A percentile compares a stretch with the other conserved stretches of the same genome.
Conservation (phyloP, 2,113 vertebrate species). For the Chinchilla lanigera region DNA sequence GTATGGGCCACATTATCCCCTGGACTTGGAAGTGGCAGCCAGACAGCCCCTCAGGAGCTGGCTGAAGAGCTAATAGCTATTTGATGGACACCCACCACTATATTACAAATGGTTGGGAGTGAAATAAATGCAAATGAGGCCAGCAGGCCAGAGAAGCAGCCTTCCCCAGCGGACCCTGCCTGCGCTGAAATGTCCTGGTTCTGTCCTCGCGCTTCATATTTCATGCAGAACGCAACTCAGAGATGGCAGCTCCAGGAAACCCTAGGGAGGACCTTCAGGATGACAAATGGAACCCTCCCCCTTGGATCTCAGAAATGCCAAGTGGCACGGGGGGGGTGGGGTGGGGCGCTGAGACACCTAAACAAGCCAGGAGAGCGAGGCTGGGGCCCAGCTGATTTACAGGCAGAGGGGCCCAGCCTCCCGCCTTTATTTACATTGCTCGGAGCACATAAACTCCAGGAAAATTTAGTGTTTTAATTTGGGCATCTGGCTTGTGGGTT, state of each 20-base stretch:
- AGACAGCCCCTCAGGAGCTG: not conserved
- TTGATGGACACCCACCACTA: slow-evolving; percentile 68
- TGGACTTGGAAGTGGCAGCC: not conserved
- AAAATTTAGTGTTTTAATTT: slow-evolving; percentile 82
- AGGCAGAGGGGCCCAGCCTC: not conserved
- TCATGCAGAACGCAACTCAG: slow-evolving; percentile 71
- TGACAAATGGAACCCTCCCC: slow-evolving; percentile 75
- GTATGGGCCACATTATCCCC: not conserved
- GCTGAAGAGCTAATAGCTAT: slow-evolving; percentile 45
- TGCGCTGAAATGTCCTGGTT: slow-evolving; percentile 40
- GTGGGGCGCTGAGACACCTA: slow-evolving; percentile 42
- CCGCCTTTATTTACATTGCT: slow-evolving; percentile 75
- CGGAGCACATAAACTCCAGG: slow-evolving; percentile 43
- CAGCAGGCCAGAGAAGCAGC: slow-evolving; percentile 53
- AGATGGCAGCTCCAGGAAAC: slow-evolving; percentile 54
- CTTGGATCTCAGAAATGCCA: slow-evolving; percentile 65
- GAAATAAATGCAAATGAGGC: slow-evolving; percentile 73
- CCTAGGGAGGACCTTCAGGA: slow-evolving; percentile 72
- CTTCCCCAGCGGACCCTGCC: slow-evolving; percentile 57
- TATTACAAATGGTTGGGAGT: slow-evolving; percentile 57
- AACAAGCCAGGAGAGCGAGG: not conserved
- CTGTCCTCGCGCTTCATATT: slow-evolving; percentile 65
- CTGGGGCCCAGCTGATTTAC: slow-evolving; percentile 59
- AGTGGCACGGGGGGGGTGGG: slow-evolving; percentile 58
- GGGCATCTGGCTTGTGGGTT: slow-evolving; percentile 61